Percentiles rank a stretch among this genome's conserved stretches.
Conservation (phyloP, 1,140 invertebrate genomes). For the Microplitis demolitor region DNA sequence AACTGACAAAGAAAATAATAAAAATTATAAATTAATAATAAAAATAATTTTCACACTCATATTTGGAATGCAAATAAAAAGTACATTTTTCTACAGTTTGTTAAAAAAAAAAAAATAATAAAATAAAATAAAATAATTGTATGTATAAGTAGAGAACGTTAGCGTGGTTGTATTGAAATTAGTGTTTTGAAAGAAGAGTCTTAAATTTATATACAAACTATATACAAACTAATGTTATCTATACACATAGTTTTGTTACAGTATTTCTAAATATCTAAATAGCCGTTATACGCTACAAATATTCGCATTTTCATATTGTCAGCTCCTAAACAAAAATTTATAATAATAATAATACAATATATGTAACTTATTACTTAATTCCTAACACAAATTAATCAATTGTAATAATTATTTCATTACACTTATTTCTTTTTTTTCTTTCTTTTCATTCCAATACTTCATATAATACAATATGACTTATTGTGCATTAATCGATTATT, state of each 20-base stretch:
- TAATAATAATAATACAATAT: constrained; percentile 1
- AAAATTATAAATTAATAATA: not conserved
- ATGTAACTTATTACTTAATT: not conserved
- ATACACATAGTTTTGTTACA: constrained; percentile 16
- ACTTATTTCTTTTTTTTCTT: not conserved
- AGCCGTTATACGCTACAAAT: constrained; percentile 2
- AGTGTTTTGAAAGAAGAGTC: constrained; percentile 30
- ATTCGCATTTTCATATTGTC: not conserved
- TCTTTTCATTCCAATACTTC: not conserved
- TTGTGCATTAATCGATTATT: not conserved
- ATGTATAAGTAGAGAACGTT: not conserved
- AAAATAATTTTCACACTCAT: too few relatives aligned
- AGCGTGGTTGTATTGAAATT: constrained; percentile 11
- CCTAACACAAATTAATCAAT: not conserved
- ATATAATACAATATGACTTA: not conserved
- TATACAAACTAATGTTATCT: constrained; percentile 28
- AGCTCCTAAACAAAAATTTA: not conserved
- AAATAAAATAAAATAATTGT: not conserved
- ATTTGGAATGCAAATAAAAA: not conserved
- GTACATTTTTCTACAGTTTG: not conserved
- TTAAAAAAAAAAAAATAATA: not conserved
- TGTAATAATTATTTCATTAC: not conserved
- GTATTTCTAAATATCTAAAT: not conserved
- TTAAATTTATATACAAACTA: constrained; percentile 30
- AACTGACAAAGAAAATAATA: not conserved